phyloP scores from a whole-genome alignment of 2,797 vertebrate genomes.

The Philypnodon macrostomus region DNA sequence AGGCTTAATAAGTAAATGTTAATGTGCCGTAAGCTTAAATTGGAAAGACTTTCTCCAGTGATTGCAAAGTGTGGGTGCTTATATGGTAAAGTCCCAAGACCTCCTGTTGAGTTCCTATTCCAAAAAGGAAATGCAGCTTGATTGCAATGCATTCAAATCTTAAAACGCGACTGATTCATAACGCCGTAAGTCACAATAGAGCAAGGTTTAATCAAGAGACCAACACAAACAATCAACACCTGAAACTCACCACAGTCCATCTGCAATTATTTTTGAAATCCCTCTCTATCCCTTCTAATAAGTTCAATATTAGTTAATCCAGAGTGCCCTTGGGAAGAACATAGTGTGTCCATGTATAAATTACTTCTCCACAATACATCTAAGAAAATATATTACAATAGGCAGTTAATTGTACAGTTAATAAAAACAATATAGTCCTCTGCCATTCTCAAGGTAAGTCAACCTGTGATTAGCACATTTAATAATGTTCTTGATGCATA shows the following conservation, averaged over 20 bases:
- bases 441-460: slow-evolving; percentile 67
- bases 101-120: slow-evolving; percentile 39
- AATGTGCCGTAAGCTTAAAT: slow-evolving; percentile 56
- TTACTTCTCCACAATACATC: slow-evolving; percentile 27
- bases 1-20: slow-evolving; percentile 61
- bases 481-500: slow-evolving; percentile 37
- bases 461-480: slow-evolving; percentile 50
- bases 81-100: slow-evolving; percentile 6
- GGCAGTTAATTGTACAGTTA: slow-evolving; percentile 47
- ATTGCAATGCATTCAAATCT: slow-evolving; percentile 62
- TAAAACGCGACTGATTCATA: slow-evolving; percentile 38
- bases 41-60: slow-evolving; percentile 42
- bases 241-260: slow-evolving; percentile 37
- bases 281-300: slow-evolving; percentile 30
- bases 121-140: slow-evolving; percentile 49
- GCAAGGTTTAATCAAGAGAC: slow-evolving; percentile 56
- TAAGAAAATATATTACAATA: slow-evolving; percentile 45
- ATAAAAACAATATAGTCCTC: slow-evolving; percentile 51
- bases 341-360: slow-evolving; percentile 25
- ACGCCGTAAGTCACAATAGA: slow-evolving; percentile 27
- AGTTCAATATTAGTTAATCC: slow-evolving; percentile 24
- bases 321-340: slow-evolving; percentile 46
- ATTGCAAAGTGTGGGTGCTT: slow-evolving; percentile 42
- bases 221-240: slow-evolving; percentile 37
- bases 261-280: slow-evolving; percentile 41